These are phyloP conservation scores for Setophaga petechia DNA, from an alignment of 2,113 vertebrate genomes.

Conservation along the genomic window DNA sequence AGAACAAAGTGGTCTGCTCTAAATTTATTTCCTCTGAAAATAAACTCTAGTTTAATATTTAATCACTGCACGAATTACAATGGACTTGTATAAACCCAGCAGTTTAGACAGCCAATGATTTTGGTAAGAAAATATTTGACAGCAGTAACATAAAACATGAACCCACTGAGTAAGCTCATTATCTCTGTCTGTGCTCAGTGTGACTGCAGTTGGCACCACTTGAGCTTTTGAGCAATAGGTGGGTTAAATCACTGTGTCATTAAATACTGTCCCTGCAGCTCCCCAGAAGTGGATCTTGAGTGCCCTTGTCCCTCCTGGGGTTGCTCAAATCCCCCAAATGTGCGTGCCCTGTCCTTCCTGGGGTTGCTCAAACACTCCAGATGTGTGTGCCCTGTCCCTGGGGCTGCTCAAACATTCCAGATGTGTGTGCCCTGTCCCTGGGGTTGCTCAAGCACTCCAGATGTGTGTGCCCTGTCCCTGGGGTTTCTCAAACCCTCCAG, in stretches of 20 bases:
- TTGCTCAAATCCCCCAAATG: too few species aligned
- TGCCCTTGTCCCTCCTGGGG: background rate
- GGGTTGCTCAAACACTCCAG: background rate
- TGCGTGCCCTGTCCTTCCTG: too few species aligned
- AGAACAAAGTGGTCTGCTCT: conserved; percentile 28
- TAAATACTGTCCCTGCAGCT: conserved; percentile 39
- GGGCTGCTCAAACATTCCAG: background rate
- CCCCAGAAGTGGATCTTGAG: background rate
- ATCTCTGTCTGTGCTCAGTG: background rate
- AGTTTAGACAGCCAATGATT: conserved; percentile 33
- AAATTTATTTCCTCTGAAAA: conserved; percentile 63
- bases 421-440: background rate
- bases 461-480: background rate
- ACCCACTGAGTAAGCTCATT: background rate
- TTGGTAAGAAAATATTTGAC: conserved; percentile 43
- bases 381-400: background rate
- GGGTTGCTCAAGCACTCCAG: background rate
- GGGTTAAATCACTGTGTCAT: conserved; percentile 27
- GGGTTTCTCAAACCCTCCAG: background rate
- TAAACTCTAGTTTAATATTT: conserved; percentile 48
- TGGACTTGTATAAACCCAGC: conserved; percentile 7
- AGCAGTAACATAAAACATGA: conserved; percentile 44
- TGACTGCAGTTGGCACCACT: background rate
- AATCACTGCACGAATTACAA: conserved; percentile 42
- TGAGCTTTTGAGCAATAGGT: conserved; percentile 39